Evolutionary conservation across 2,113 vertebrate genomes (phyloP).

Genomic region (Channa argus): DNA sequence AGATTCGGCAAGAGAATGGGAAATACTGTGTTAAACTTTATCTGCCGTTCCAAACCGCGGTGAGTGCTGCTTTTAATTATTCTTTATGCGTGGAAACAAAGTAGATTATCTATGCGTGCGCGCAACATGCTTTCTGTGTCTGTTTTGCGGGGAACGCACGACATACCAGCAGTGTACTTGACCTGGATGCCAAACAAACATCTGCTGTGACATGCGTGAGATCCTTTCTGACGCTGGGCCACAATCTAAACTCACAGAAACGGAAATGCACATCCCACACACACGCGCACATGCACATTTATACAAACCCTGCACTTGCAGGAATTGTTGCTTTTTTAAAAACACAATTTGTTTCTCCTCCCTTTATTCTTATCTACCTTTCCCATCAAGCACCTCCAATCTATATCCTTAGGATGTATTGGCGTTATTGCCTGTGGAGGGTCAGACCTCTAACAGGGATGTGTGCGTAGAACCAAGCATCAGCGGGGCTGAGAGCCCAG

Average conservation of each 20-base stretch:
- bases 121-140: background rate
- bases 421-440: slow-evolving; percentile 51
- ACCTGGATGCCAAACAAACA: slow-evolving; percentile 13
- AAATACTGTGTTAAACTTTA: slow-evolving; percentile 75
- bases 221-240: slow-evolving; percentile 12
- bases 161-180: background rate
- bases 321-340: too few relatives aligned
- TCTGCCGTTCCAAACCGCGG: slow-evolving; percentile 70
- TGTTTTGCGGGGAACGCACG: background rate
- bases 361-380: background rate
- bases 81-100: background rate
- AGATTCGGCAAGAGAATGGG: slow-evolving; percentile 68
- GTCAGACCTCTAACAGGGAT: slow-evolving; percentile 63
- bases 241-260: slow-evolving; percentile 8
- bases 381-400: slow-evolving; percentile 59
- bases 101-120: too few relatives aligned
- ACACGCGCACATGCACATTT: slow-evolving; percentile 19
- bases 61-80: slow-evolving; percentile 64
- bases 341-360: background rate
- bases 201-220: slow-evolving; percentile 36
- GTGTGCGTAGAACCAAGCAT: slow-evolving; percentile 50
- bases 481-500: slow-evolving; percentile 44
- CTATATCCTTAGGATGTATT: slow-evolving; percentile 62
- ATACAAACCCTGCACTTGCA: too few relatives aligned
- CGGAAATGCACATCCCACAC: background rate